phyloP scores from a whole-genome alignment of 2,797 vertebrate genomes.

The Urocyon cinereoargenteus region DNA sequence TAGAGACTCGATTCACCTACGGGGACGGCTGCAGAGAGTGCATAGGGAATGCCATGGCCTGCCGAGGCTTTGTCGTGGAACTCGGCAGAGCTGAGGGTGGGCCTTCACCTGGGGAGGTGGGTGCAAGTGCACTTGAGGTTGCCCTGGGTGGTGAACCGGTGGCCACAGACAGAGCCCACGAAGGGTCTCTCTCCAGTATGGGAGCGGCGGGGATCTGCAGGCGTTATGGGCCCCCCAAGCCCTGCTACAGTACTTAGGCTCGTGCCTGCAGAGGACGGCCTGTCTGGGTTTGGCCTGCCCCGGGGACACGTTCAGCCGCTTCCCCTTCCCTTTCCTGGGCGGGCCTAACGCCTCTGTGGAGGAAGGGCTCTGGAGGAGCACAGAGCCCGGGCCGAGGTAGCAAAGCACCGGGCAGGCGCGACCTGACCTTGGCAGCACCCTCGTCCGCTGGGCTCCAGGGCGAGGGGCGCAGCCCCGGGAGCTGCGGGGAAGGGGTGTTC shows the following conservation, averaged over 20 bases:
- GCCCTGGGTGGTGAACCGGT: constrained; percentile 99
- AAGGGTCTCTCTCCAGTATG: constrained; percentile 98
- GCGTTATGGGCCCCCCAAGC: constrained; percentile 98
- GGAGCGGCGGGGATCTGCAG: constrained; percentile 97
- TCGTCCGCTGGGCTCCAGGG: constrained; percentile 91
- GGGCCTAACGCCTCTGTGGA: constrained; percentile 91
- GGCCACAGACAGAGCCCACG: constrained; percentile 98
- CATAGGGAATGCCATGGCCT: constrained; percentile 94
- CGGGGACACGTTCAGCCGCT: constrained; percentile 87
- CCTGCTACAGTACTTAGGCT: constrained; percentile 98
- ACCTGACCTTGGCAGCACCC: constrained; percentile 90
- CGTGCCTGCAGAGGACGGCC: constrained; percentile 94
- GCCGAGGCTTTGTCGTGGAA: constrained; percentile 96
- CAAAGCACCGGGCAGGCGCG: constrained; percentile 91
- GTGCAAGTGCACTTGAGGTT: constrained; percentile 99
- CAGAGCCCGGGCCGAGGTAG: constrained; percentile 91
- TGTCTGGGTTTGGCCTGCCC: constrained; percentile 90
- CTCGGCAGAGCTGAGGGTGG: constrained; percentile 97
- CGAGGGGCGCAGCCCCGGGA: constrained; percentile 87
- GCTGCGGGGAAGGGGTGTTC: constrained; percentile 83
- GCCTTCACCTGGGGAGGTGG: constrained; percentile 97
- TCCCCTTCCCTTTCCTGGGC: constrained; percentile 94
- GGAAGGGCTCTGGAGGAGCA: constrained; percentile 93
- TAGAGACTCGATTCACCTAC: constrained; percentile 93
- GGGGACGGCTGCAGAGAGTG: constrained; percentile 95